phyloP scores from a whole-genome alignment of 2,113 vertebrate species.

The Micromys minutus region DNA sequence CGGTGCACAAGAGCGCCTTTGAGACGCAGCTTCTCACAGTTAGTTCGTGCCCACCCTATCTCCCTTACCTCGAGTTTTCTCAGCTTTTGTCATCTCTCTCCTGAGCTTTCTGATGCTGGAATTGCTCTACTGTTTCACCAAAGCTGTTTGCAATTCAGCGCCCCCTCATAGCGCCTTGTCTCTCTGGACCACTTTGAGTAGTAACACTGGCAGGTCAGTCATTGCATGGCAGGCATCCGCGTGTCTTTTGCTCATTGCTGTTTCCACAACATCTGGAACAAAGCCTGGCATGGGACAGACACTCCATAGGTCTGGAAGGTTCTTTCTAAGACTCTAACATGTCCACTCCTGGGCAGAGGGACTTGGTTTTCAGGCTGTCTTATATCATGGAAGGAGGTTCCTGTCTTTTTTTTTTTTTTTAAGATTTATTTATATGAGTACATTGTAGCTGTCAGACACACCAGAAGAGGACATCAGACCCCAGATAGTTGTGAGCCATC shows the following conservation, averaged over 20 bases:
- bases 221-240: background rate
- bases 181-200: background rate
- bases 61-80: background rate
- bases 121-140: background rate
- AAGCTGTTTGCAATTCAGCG: background rate
- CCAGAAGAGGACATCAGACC: no score
- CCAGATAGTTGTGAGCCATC: no score
- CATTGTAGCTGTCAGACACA: no score
- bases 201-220: background rate
- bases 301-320: background rate
- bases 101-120: background rate
- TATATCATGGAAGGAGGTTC: background rate
- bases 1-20: no score
- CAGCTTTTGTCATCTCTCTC: background rate
- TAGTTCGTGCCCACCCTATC: rapidly evolving
- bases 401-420: no score
- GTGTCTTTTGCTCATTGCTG: background rate
- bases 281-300: background rate
- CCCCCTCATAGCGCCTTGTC: background rate
- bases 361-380: background rate
- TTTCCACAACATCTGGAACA: background rate
- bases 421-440: no score
- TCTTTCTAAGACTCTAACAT: background rate
- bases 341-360: no score
- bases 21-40: background rate